Evolutionary conservation across 2,888 invertebrate species (phyloP).

Genomic region (Hedychridium roseum): DNA sequence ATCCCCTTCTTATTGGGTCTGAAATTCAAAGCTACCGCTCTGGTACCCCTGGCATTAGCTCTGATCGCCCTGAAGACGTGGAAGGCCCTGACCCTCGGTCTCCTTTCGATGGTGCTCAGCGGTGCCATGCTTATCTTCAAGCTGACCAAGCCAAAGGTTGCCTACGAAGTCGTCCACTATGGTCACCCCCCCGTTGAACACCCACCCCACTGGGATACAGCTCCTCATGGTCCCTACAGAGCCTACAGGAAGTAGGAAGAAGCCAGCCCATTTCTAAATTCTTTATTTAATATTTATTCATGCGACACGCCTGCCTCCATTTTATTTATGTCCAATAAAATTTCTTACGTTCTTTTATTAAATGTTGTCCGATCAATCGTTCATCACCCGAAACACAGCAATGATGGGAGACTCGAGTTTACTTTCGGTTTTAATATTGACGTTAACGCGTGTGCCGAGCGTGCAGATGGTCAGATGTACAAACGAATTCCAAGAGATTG

Average conservation of each 20-base stretch:
- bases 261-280: conserved; percentile 13
- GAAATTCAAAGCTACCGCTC: conserved; percentile 85
- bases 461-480: too few relatives aligned
- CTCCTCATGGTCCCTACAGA: conserved; percentile 58
- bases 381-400: too few relatives aligned
- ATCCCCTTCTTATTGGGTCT: conserved; percentile 86
- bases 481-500: too few relatives aligned
- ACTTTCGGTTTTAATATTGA: too few relatives aligned
- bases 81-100: conserved; percentile 87
- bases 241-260: conserved; percentile 53
- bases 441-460: too few relatives aligned
- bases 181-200: conserved; percentile 76
- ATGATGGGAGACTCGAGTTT: too few relatives aligned
- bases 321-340: conserved; percentile 48
- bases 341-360: conserved; percentile 30
- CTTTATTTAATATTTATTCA: conserved; percentile 48
- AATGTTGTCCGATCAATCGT: conserved; percentile 11
- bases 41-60: conserved; percentile 82
- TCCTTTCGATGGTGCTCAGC: conserved; percentile 83
- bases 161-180: conserved; percentile 88
- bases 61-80: conserved; percentile 88
- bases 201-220: conserved; percentile 62
- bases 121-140: conserved; percentile 88
- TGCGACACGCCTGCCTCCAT: conserved; percentile 23
- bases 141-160: conserved; percentile 86